Percentiles rank a stretch among this genome's conserved stretches.
phyloP scores from a whole-genome alignment of 2,797 vertebrate species.

The Syngnathus acus region DNA sequence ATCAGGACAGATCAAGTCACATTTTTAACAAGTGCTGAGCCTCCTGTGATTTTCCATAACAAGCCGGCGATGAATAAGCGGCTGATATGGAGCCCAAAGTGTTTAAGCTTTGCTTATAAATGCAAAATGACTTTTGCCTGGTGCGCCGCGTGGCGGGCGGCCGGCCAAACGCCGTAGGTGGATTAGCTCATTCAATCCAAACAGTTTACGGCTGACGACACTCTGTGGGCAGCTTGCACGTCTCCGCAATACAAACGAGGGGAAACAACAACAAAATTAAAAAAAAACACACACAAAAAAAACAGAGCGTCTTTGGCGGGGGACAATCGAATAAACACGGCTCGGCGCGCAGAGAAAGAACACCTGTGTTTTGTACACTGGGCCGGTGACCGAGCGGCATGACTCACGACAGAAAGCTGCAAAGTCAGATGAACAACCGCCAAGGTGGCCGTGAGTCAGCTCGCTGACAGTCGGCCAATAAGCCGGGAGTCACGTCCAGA shows the following conservation, averaged over 20 bases:
- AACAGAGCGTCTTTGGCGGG: not conserved
- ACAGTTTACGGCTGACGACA: slow-evolving; percentile 75
- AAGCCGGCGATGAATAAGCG: slow-evolving; percentile 54
- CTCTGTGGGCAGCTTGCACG: slow-evolving; percentile 65
- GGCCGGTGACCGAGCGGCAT: not conserved
- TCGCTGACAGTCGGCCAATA: slow-evolving; percentile 25
- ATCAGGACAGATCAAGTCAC: not conserved
- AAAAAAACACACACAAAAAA: slow-evolving; percentile 41
- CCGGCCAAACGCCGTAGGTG: slow-evolving; percentile 58
- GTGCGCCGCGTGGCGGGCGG: slow-evolving; percentile 40
- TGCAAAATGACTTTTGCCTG: slow-evolving; percentile 40
- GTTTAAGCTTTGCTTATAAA: slow-evolving; percentile 54
- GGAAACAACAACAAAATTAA: slow-evolving; percentile 33
- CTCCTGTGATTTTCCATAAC: slow-evolving; percentile 28
- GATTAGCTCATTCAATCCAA: slow-evolving; percentile 75
- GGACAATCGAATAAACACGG: not conserved
- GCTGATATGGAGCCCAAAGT: slow-evolving; percentile 55
- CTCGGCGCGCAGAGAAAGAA: not conserved
- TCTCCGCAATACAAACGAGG: slow-evolving; percentile 61
- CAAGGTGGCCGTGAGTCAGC: slow-evolving; percentile 45
- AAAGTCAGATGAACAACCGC: slow-evolving; percentile 27
- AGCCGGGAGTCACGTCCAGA: slow-evolving; percentile 50
- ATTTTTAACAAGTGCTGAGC: not conserved
- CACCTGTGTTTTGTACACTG: not conserved
- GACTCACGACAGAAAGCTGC: slow-evolving; percentile 47